Evolutionary conservation across 1,140 invertebrate species (phyloP), one percentile per base, ranked within the genome.

Genomic region (Uloborus diversus): DNA sequence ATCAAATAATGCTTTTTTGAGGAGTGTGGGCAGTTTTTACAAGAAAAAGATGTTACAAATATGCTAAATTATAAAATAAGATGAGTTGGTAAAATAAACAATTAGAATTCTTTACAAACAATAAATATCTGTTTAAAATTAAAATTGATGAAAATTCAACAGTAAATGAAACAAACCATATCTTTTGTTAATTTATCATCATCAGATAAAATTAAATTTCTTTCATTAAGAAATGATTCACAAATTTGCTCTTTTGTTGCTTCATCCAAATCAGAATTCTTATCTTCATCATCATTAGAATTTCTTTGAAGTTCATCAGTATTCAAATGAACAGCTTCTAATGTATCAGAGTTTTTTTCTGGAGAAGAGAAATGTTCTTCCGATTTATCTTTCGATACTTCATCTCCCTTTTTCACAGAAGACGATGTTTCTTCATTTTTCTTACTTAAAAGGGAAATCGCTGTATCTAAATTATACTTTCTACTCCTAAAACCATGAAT

Each of bases 291-390:
- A n/a, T n/a, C n/a, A n/a, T n/a, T n/a, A n/a, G n/a, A n/a, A n/a
- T n/a, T n/a, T n/a, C n/a, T n/a, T n/a, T n/a, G n/a, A n/a, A n/a
- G n/a, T 17, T 62, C 57, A 53, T 75, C 59, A 32, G 71, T 37
- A n/a, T n/a, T n/a, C n/a, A n/a, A n/a, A 35, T 42, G 11, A 7
- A 42, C 71, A 30, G 71, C 33, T 23, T 78, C 73, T 32, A 65
- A 66, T 13, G 61, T 62, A 37, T 78, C 73, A 37, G 66, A 78
- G 20, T 23, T 65, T 7, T 65, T 30, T 28, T n/a, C 25, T 3
- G 73, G 73, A 28, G 73, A 78, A 20, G 73, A 62, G 32, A 78
- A 78, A 42, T 78, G 66, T n/a, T 78, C 73, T 78, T 78, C 73
- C 2, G 30, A 25, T 64, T 78, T 62, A 57, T 78, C n/a, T 27